Conservation (phyloP, 2,888 invertebrate species). For the Elysia crispata region DNA sequence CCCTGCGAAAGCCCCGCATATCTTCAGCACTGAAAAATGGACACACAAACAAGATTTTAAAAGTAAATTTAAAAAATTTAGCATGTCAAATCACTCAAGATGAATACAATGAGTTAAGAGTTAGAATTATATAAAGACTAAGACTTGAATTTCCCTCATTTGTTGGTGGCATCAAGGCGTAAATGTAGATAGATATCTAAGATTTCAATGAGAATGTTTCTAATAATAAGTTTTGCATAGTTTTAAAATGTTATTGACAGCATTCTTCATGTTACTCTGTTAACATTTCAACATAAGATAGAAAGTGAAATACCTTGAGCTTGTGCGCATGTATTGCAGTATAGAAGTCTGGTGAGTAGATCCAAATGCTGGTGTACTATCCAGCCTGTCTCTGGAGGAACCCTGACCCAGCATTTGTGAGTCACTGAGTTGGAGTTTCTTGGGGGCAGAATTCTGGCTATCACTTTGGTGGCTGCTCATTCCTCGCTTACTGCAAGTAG, state of each 20-base stretch:
- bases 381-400: constrained; percentile 38
- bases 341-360: constrained; percentile 67
- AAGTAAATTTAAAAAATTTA: neutral
- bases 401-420: constrained; percentile 42
- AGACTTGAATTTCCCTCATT: too few relatives aligned
- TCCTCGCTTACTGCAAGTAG: constrained; percentile 17
- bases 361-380: constrained; percentile 35
- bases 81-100: neutral
- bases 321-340: constrained; percentile 65
- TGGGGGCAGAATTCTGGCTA: constrained; percentile 20
- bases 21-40: constrained; percentile 54
- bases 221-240: too few relatives aligned
- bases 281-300: too few relatives aligned
- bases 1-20: constrained; percentile 55
- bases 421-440: constrained; percentile 41
- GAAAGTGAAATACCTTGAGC: constrained; percentile 54
- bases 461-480: constrained; percentile 30
- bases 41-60: neutral
- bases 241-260: too few relatives aligned
- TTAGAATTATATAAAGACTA: too few relatives aligned
- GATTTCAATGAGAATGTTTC: too few relatives aligned
- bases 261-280: too few relatives aligned
- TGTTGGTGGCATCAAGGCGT: too few relatives aligned
- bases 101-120: too few relatives aligned
- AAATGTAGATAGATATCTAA: too few relatives aligned